These are phyloP conservation scores for Cebidichthys violaceus DNA, from an alignment of 2,113 vertebrate species.

Conservation along the genomic window DNA sequence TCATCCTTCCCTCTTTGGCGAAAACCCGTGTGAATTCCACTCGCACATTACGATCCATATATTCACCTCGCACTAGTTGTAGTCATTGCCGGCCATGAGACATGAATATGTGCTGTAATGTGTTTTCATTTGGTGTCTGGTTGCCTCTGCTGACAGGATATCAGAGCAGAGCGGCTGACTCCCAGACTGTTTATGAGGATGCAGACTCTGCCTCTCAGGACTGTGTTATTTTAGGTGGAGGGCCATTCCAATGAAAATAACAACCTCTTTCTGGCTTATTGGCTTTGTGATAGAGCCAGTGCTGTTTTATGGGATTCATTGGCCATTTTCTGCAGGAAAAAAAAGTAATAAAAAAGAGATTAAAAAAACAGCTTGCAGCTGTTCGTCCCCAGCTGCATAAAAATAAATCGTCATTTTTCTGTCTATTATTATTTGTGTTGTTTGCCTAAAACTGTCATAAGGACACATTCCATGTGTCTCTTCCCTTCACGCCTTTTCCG, in stretches of 20 bases:
- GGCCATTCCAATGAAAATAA: constrained; percentile 53
- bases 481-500: not conserved
- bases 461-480: not conserved
- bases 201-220: constrained; percentile 43
- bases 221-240: constrained; percentile 54
- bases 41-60: constrained; percentile 58
- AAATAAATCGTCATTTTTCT: not conserved
- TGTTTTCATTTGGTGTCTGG: constrained; percentile 63
- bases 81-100: constrained; percentile 60
- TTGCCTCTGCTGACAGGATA: constrained; percentile 58
- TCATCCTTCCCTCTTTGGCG: constrained; percentile 29
- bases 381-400: not conserved
- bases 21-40: constrained; percentile 50
- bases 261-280: constrained; percentile 49
- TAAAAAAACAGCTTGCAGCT: constrained; percentile 39
- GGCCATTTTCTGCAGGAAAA: constrained; percentile 39
- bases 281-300: constrained; percentile 44
- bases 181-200: constrained; percentile 61
- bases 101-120: constrained; percentile 65
- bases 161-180: constrained; percentile 55
- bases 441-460: not conserved
- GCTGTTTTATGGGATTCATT: constrained; percentile 37
- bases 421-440: not conserved
- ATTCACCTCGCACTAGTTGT: constrained; percentile 41
- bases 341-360: constrained; percentile 34